These are phyloP conservation scores for Malurus alboscapulatus DNA, from an alignment of 2,113 vertebrate species.

Conservation along the genomic window DNA sequence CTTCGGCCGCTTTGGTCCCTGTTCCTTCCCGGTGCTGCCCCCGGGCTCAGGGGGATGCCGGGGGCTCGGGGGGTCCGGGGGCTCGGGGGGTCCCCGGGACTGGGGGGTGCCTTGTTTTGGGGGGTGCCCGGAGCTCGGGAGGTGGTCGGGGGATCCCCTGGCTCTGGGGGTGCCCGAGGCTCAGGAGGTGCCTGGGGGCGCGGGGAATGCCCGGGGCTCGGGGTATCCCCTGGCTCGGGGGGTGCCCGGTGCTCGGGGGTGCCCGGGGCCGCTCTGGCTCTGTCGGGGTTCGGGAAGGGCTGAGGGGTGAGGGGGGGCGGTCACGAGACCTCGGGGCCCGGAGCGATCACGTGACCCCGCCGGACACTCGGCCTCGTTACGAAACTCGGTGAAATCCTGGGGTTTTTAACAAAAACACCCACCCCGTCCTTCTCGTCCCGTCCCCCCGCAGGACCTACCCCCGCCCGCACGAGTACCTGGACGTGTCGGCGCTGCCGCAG, in stretches of 20 bases:
- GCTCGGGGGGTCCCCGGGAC: too few relatives aligned
- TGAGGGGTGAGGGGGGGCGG: not conserved
- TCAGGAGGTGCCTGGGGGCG: rapidly evolving
- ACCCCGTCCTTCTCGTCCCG: not conserved
- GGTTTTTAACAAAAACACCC: not conserved
- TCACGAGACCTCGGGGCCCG: not conserved
- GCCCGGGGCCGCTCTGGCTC: not conserved
- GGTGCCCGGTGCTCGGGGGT: too few relatives aligned
- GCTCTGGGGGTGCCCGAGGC: not conserved
- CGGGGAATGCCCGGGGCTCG: not conserved
- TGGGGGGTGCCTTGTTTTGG: too few relatives aligned
- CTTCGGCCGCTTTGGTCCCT: not conserved
- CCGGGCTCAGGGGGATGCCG: too few relatives aligned
- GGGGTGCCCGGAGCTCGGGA: too few relatives aligned
- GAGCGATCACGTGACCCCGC: not conserved
- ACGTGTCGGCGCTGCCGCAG: slow-evolving; percentile 73
- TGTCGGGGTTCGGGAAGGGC: not conserved
- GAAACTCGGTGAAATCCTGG: not conserved
- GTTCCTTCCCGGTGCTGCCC: not conserved
- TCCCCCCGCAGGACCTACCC: slow-evolving; percentile 68
- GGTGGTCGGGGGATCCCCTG: not conserved
- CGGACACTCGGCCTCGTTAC: not conserved
- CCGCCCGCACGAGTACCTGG: slow-evolving; percentile 84
- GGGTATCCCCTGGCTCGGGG: not conserved
- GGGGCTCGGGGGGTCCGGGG: not conserved